A percentile compares a stretch with the other conserved stretches of the same genome.
Conservation (phyloP, 1,140 invertebrate species). For the Diplogasteroides magnus region DNA sequence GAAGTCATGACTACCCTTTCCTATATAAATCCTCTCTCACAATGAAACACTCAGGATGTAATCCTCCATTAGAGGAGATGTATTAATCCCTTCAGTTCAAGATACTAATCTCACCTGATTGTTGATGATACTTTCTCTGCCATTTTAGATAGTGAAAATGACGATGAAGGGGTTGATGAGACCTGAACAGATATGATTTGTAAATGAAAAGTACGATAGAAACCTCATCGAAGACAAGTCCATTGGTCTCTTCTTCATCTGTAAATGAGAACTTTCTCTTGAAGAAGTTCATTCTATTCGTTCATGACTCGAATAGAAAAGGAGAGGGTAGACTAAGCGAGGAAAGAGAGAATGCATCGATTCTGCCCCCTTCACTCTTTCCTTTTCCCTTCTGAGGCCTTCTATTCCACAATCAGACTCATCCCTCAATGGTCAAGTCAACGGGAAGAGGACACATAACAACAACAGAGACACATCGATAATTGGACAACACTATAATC, state of each 20-base stretch:
- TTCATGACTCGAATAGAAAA: too few relatives aligned
- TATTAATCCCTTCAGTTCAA: not conserved
- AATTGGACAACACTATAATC: too few relatives aligned
- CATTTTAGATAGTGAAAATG: constrained; percentile 12
- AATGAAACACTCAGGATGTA: constrained; percentile 2
- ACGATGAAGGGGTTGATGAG: constrained; percentile 3
- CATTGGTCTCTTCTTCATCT: constrained; percentile 18
- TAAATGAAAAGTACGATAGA: not conserved
- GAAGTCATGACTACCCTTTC: not conserved
- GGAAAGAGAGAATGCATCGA: not conserved
- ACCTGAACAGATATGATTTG: constrained; percentile 6
- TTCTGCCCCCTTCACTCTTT: not conserved
- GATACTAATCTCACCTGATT: constrained; percentile 10
- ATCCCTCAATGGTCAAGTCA: too few relatives aligned
- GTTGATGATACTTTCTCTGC: constrained; percentile 11
- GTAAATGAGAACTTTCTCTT: constrained; percentile 30
- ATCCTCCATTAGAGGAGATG: not conserved
- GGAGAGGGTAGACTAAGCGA: too few relatives aligned
- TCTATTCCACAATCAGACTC: not conserved
- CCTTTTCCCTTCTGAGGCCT: not conserved
- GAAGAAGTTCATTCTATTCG: constrained; percentile 25
- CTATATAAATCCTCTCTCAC: constrained; percentile 2
- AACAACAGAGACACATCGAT: too few relatives aligned
- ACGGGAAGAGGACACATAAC: too few relatives aligned
- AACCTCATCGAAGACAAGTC: not conserved